These are phyloP conservation scores for Drosophila kambysellisi DNA, from an alignment of 2,888 invertebrate species.

Conservation along the genomic window DNA sequence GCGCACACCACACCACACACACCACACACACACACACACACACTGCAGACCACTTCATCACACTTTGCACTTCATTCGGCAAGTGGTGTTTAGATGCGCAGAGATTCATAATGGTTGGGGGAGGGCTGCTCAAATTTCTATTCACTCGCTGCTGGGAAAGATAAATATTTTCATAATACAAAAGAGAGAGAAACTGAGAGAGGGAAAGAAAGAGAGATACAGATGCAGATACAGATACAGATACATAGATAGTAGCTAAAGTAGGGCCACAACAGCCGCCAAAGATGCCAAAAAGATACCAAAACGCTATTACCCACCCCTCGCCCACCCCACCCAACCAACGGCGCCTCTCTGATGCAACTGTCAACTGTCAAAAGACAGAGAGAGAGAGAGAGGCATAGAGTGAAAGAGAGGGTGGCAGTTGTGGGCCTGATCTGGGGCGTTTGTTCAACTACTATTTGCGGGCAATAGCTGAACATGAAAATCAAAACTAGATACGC, in stretches of 20 bases:
- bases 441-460: constrained; percentile 49
- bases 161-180: constrained; percentile 69
- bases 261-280: constrained; percentile 39
- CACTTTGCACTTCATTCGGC: constrained; percentile 19
- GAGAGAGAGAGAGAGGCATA: constrained; percentile 25
- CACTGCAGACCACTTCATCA: constrained; percentile 19
- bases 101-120: background rate
- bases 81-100: constrained; percentile 1
- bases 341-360: constrained; percentile 61
- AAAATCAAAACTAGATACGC: constrained; percentile 70
- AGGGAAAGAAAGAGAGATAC: constrained; percentile 21
- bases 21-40: constrained; percentile 11
- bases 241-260: constrained; percentile 51
- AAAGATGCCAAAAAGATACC: constrained; percentile 41
- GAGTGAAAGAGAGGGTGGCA: constrained; percentile 9
- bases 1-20: constrained; percentile 41
- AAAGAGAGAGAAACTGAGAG: constrained; percentile 23
- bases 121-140: constrained; percentile 45
- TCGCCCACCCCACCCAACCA: background rate
- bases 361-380: constrained; percentile 72
- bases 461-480: constrained; percentile 28
- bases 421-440: constrained; percentile 31
- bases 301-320: background rate
- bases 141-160: constrained; percentile 60
- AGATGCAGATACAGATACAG: constrained; percentile 24